Evolutionary conservation across 1,140 invertebrate species (phyloP).

Genomic region (Conopomorpha cramerella): DNA sequence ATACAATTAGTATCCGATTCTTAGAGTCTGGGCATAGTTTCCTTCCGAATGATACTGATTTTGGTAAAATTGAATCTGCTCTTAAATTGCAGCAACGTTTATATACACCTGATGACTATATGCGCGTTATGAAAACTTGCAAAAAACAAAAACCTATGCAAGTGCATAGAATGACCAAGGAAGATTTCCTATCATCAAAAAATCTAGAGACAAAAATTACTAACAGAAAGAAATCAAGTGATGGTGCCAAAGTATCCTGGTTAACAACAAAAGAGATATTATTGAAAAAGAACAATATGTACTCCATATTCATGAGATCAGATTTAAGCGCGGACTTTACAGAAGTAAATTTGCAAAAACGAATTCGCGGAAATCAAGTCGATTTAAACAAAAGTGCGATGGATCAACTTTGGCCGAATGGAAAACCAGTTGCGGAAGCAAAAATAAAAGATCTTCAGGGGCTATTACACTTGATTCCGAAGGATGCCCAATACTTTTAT

Average conservation of each 20-base stretch:
- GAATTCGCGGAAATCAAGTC: neutral
- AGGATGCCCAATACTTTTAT: conserved; percentile 1
- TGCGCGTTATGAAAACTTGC: conserved; percentile 17
- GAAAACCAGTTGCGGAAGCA: neutral
- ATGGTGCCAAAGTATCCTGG: conserved; percentile 1
- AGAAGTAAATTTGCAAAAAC: neutral
- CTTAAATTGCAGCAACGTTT: conserved; percentile 23
- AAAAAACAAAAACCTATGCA: conserved; percentile 14
- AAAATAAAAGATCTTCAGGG: conserved; percentile 1
- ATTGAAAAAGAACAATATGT: neutral
- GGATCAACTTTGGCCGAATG: conserved; percentile 1
- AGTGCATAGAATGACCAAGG: conserved; percentile 5
- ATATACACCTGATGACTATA: conserved; percentile 22
- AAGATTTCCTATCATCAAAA: conserved; percentile 1
- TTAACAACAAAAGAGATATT: conserved; percentile 3
- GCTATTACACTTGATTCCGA: conserved; percentile 1
- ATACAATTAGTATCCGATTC: conserved; percentile 21
- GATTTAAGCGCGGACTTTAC: too few species aligned
- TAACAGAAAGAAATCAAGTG: conserved; percentile 2
- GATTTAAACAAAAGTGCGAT: neutral
- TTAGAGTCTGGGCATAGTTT: conserved; percentile 29
- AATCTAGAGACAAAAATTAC: conserved; percentile 4
- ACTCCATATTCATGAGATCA: neutral
- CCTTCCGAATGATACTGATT: conserved; percentile 32
- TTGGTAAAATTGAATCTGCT: conserved; percentile 20